phyloP scores from a whole-genome alignment of 1,140 invertebrate genomes.

The Chrysomallon squamiferum region DNA sequence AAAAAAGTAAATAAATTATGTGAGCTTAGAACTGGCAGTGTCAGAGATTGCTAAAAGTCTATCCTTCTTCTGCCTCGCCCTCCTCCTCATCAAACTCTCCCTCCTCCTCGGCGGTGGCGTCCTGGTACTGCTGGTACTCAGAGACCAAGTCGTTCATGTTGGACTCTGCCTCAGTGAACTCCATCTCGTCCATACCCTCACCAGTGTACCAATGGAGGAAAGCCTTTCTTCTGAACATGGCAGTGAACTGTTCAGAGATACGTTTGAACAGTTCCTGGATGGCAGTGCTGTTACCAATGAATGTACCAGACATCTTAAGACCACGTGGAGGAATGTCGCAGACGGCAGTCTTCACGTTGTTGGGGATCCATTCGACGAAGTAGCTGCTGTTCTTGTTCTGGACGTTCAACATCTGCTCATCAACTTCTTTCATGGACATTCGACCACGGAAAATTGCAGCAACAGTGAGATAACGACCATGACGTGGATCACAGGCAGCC shows the following conservation, averaged over 20 bases:
- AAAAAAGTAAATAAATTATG: too few species aligned
- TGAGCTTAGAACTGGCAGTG: too few species aligned
- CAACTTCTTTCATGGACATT: slow-evolving; percentile 70
- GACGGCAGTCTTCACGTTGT: slow-evolving; percentile 70
- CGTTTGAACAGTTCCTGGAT: slow-evolving; percentile 82
- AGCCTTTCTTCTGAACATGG: slow-evolving; percentile 80
- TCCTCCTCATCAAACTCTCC: slow-evolving; percentile 65
- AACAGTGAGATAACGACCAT: slow-evolving; percentile 86
- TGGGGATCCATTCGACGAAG: slow-evolving; percentile 74
- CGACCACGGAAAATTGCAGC: slow-evolving; percentile 86
- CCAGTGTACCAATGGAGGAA: slow-evolving; percentile 84
- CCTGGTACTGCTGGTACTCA: slow-evolving; percentile 72
- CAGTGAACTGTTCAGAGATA: slow-evolving; percentile 72
- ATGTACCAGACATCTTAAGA: slow-evolving; percentile 90
- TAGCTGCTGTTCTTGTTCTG: slow-evolving; percentile 88
- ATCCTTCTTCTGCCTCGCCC: slow-evolving; percentile 69
- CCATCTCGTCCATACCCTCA: slow-evolving; percentile 83
- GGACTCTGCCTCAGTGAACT: slow-evolving; percentile 78
- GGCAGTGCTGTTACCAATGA: slow-evolving; percentile 73
- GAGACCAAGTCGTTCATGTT: slow-evolving; percentile 90
- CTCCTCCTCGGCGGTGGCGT: slow-evolving; percentile 58
- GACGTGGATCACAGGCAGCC: too few species aligned
- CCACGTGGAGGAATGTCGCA: slow-evolving; percentile 87
- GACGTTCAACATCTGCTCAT: slow-evolving; percentile 75
- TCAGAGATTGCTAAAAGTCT: too few species aligned